Percentiles rank a stretch among this genome's conserved stretches.
phyloP scores from a whole-genome alignment of 2,113 vertebrate genomes.

The Potamarius usumacintae region DNA sequence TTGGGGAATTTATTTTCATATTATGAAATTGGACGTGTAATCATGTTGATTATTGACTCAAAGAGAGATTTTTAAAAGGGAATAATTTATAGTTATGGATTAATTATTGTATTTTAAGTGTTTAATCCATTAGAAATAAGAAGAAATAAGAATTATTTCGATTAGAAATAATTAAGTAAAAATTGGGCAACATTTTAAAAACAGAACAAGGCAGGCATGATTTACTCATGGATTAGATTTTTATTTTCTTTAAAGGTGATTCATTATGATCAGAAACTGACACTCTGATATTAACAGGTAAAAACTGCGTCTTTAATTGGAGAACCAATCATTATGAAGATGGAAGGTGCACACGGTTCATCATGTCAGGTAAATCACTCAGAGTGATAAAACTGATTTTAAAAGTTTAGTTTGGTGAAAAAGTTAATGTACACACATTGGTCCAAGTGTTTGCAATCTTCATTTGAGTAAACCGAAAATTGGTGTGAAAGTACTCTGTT shows the following conservation, averaged over 20 bases:
- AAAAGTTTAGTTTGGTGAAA: background rate
- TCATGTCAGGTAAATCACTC: slow-evolving; percentile 57
- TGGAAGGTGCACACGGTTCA: slow-evolving; percentile 15
- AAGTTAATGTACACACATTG: background rate
- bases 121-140: background rate
- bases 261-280: background rate
- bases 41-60: background rate
- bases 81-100: background rate
- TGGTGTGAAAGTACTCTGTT: background rate
- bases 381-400: background rate
- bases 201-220: background rate
- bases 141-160: no score
- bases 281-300: slow-evolving; percentile 49
- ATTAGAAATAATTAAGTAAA: background rate
- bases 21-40: background rate
- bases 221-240: background rate
- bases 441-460: background rate
- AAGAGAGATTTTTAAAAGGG: background rate
- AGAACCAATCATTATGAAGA: slow-evolving; percentile 63
- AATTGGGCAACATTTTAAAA: background rate
- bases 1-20: background rate
- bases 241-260: background rate
- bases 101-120: background rate
- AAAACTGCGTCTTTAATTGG: slow-evolving; percentile 65
- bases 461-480: background rate